Base-by-base conservation (phyloP, 2,797 vertebrate species). In the Tiaroga cobitis region DNA sequence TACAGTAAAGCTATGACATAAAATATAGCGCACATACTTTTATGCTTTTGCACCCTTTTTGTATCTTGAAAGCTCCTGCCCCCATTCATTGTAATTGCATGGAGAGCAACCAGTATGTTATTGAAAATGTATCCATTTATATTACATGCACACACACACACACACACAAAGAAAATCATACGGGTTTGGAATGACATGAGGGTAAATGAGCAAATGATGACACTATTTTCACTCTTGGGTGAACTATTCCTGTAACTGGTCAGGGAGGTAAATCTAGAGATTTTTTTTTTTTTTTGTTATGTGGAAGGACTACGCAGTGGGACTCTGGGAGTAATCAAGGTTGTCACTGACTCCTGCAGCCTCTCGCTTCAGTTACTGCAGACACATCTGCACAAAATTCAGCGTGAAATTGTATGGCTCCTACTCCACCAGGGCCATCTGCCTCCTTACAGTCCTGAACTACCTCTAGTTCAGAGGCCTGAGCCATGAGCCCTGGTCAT, bases 321-420 rank as follows among this genome's bases (percentile, higher is more conserved):
- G 85, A 73, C 90, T 32, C 54, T 54, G 26, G n/a, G 79, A 81
- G 75, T 80, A 93, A 94, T 93, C 93, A 93, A 83, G 85, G 82
- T 89, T 93, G 91, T 94, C 96, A 94, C 91, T 91, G 93, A 92
- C 91, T 93, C 93, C 75, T 82, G 94, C 91, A 89, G 93, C 91
- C 91, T 93, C 93, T 80, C 61, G 95, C 94, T 96, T 97, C 95
- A 96, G 94, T 96, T 86, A 95, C 95, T 95, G 89, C 93, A 93
- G 95, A 96, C 94, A 94, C 96, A 96, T 95, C 96, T 96, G 95
- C 93, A 94, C 94, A 97, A 97, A 97, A 97, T 91, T 94, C 91
- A 94, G 95, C 97, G 95, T 97, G 97, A 98, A 97, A 98, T 97
- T 97, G 95, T 93, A 93, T 92, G 96, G 94, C 95, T 97, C 95